Conservation (phyloP, 2,113 vertebrate species). For the Pseudonaja textilis region DNA sequence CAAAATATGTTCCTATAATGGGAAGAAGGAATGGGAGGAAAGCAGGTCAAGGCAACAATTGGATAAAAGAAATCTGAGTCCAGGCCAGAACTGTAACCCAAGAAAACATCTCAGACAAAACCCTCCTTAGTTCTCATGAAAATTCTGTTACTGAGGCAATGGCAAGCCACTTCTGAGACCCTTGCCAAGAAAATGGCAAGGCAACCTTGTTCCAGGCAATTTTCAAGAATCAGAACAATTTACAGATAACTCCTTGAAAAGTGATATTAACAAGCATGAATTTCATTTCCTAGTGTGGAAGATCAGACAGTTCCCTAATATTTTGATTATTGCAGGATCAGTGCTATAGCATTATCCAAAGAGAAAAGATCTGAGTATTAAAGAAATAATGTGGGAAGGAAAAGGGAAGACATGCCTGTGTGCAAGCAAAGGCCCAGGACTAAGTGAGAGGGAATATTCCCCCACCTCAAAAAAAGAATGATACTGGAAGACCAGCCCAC, state of each 20-base stretch:
- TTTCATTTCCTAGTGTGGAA: not conserved
- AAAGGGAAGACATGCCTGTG: not conserved
- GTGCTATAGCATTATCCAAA: not conserved
- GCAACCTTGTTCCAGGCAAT: not conserved
- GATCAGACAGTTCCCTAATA: not conserved
- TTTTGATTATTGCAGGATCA: not conserved
- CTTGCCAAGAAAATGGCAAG: not conserved
- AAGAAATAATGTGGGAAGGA: not conserved
- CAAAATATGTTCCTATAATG: not conserved
- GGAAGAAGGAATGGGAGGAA: not conserved
- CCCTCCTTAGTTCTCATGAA: not conserved
- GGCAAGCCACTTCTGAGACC: not conserved
- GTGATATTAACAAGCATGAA: not conserved
- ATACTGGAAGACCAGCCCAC: not conserved
- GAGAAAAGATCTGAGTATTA: not conserved
- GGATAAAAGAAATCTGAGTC: not conserved
- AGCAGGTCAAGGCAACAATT: not conserved
- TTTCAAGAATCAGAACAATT: not conserved
- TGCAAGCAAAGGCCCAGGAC: not conserved
- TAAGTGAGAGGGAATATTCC: not conserved
- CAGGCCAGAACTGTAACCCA: not conserved
- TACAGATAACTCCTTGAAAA: not conserved
- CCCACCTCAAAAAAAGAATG: not conserved
- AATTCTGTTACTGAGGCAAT: not conserved
- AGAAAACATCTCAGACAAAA: not conserved